Evolutionary conservation across 2,888 invertebrate species (phyloP), one percentile per base, ranked within the genome.

Genomic region (Lysandra bellargus): DNA sequence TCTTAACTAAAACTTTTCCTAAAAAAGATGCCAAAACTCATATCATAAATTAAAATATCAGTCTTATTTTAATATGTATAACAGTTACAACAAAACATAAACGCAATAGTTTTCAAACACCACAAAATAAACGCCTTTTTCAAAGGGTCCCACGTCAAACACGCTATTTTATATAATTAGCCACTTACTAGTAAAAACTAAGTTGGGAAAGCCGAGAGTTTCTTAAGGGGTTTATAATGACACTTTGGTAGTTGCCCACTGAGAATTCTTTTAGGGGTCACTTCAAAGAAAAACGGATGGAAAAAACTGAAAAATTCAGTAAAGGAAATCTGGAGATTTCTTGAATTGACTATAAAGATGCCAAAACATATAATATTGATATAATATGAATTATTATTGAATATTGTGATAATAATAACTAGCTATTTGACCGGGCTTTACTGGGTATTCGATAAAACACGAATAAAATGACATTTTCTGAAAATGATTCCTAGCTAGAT

Each of bases 201-300:
- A 64, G 30, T 64, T 30, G 30, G 12, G 64, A 64, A 64, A 23
- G 23, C 64, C 64, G 12, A 30, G 64, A 64, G 64, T 64, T 61
- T 23, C 64, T 64, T 30, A 64, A 64, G 64, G 64, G 64, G 64
- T 64, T 64, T 64, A 64, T 64, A 64, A 64, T 64, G 64, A 64
- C 64, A 64, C 64, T 64, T 64, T 30, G 30, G 30, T 64, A 64
- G 64, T 64, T 64, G 9, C 64, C 30, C 64, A 12, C 61, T 23
- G 23, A 30, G 64, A 64, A 30, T 30, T 64, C 64, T 64, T 64
- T 64, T 64, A 64, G 30, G 64, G 64, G 12, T 30, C 61, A 23
- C 23, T 64, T 30, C 64, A 64, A 64, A 64, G 30, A 30, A 64
- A 64, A 9, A 30, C 64, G 64, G 64, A 12, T 12, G 4, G 1